A percentile compares a stretch with the other conserved stretches of the same genome.
These are phyloP conservation scores for Ellobium chinense DNA, from an alignment of 2,888 invertebrate genomes.

Conservation along the genomic window DNA sequence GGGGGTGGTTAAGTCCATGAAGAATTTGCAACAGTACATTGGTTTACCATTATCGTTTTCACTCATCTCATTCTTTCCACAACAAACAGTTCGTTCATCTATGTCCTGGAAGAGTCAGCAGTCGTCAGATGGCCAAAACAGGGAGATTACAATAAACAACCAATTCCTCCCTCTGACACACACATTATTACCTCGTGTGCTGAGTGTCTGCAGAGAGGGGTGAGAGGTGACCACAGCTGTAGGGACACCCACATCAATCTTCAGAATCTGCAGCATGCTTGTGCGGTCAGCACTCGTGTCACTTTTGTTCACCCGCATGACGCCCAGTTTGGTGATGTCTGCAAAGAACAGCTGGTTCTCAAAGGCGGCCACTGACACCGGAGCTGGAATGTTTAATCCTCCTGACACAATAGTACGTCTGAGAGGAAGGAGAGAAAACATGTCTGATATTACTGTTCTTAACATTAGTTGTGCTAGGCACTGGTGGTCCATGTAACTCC, in stretches of 20 bases:
- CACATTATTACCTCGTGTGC: slow-evolving; percentile 13
- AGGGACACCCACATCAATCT: slow-evolving; percentile 40
- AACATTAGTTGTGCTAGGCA: too few relatives aligned
- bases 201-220: slow-evolving; percentile 47
- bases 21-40: too few relatives aligned
- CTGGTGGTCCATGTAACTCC: too few relatives aligned
- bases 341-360: slow-evolving; percentile 99
- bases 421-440: too few relatives aligned
- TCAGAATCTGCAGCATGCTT: slow-evolving; percentile 40
- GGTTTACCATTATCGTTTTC: too few relatives aligned
- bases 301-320: slow-evolving; percentile 65
- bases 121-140: too few relatives aligned
- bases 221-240: slow-evolving; percentile 49
- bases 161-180: background rate
- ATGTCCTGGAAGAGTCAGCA: too few relatives aligned
- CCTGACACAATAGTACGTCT: slow-evolving; percentile 71
- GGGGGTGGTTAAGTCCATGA: too few relatives aligned
- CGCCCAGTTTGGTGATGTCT: slow-evolving; percentile 83
- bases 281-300: slow-evolving; percentile 16
- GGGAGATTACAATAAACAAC: background rate
- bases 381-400: slow-evolving; percentile 67
- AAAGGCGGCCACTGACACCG: slow-evolving; percentile 87
- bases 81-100: too few relatives aligned
- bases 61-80: too few relatives aligned
- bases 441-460: too few relatives aligned